Evolutionary conservation across 2,888 invertebrate species (phyloP).

Genomic region (Erebia aethiops): DNA sequence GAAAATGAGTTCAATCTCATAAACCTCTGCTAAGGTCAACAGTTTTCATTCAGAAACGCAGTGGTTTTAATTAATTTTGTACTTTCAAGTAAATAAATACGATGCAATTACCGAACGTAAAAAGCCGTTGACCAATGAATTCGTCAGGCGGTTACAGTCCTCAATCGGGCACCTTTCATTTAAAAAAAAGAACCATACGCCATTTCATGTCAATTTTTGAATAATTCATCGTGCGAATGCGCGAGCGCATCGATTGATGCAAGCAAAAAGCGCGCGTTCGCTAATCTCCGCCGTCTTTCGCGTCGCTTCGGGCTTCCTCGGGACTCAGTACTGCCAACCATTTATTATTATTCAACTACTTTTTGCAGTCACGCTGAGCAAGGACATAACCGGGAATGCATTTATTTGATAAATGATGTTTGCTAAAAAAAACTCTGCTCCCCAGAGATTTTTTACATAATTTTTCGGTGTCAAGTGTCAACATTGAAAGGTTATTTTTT

Average conservation of each 20-base stretch:
- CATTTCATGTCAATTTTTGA: slow-evolving; percentile 84
- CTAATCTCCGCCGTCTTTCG: slow-evolving; percentile 81
- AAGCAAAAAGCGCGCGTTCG: slow-evolving; percentile 80
- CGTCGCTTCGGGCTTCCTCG: slow-evolving; percentile 63
- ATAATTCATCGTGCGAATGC: slow-evolving; percentile 83
- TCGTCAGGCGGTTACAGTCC: slow-evolving; percentile 83
- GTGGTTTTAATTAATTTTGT: slow-evolving; percentile 44
- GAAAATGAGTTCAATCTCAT: slow-evolving; percentile 37
- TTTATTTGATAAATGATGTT: slow-evolving; percentile 80
- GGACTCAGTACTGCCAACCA: slow-evolving; percentile 75
- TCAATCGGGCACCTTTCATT: slow-evolving; percentile 83
- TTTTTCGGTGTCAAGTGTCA: slow-evolving; percentile 74
- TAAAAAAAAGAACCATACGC: slow-evolving; percentile 82
- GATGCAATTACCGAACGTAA: slow-evolving; percentile 76
- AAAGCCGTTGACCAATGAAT: slow-evolving; percentile 82
- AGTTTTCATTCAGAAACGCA: slow-evolving; percentile 32
- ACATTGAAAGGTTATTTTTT: slow-evolving; percentile 61
- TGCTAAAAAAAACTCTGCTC: too few species aligned
- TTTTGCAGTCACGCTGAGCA: slow-evolving; percentile 80
- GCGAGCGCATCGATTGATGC: slow-evolving; percentile 83
- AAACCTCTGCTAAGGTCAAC: slow-evolving; percentile 39
- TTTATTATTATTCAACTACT: slow-evolving; percentile 81
- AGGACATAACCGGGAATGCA: slow-evolving; percentile 77
- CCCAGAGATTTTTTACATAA: slow-evolving; percentile 58
- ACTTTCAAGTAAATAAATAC: slow-evolving; percentile 62